Evolutionary conservation across 2,797 vertebrate genomes (phyloP).

Genomic region (Anas bahamensis): DNA sequence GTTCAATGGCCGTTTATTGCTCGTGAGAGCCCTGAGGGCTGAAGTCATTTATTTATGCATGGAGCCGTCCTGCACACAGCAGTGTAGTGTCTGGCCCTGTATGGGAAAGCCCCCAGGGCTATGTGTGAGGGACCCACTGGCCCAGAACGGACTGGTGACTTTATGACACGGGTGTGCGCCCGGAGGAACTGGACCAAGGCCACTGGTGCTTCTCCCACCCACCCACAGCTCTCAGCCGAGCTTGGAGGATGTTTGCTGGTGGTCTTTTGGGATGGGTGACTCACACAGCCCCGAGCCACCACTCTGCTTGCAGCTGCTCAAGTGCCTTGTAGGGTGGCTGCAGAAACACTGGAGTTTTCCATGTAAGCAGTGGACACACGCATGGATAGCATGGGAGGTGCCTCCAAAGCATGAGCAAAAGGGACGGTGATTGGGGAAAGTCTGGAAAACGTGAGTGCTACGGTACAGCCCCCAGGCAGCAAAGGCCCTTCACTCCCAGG

Average conservation of each 20-base stretch:
- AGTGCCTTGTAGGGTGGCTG: not conserved
- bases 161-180: not conserved
- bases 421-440: not conserved
- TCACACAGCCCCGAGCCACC: accelerated
- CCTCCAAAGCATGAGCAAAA: not conserved
- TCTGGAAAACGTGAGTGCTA: not conserved
- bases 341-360: not conserved
- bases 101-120: not conserved
- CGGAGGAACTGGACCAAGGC: not conserved
- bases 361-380: not conserved
- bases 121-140: not conserved
- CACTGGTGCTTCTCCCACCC: not conserved
- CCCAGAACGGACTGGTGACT: not conserved
- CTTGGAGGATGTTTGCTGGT: not conserved
- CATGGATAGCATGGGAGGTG: not conserved
- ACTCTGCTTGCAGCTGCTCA: not conserved
- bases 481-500: not conserved
- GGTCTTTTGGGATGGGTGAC: accelerated
- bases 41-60: not conserved
- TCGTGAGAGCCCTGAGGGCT: not conserved
- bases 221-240: accelerated
- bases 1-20: not conserved
- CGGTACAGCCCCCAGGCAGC: not conserved
- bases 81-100: accelerated
- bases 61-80: not conserved